Conservation (phyloP, 2,888 invertebrate species). For the Bombylius major region DNA sequence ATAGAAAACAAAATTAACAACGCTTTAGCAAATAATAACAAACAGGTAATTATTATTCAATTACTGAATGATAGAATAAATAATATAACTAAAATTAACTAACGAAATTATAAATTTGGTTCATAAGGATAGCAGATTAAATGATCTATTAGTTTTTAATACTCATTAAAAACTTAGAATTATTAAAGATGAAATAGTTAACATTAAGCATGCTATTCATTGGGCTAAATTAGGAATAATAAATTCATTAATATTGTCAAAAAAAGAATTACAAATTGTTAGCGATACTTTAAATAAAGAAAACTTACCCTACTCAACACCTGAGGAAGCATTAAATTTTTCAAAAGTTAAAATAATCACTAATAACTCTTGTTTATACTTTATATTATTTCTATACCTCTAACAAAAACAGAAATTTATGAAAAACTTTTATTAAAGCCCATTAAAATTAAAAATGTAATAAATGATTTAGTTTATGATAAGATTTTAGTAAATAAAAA, state of each 20-base stretch:
- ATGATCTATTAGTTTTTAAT: constrained; percentile 2
- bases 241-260: constrained; percentile 15
- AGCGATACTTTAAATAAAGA: not conserved
- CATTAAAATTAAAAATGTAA: not conserved
- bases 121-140: not conserved
- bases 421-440: not conserved
- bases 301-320: constrained; percentile 3
- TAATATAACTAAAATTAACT: not conserved
- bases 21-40: constrained; percentile 2
- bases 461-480: not conserved
- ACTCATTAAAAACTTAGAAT: constrained; percentile 11
- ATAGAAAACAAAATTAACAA: constrained; percentile 1
- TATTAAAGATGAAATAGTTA: constrained; percentile 11
- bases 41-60: not conserved
- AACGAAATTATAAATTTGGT: not conserved
- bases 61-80: constrained; percentile 1
- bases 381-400: constrained; percentile 1
- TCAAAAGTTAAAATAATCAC: constrained; percentile 6
- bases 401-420: not conserved
- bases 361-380: not conserved
- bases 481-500: not conserved
- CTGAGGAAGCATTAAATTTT: constrained; percentile 8
- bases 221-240: constrained; percentile 13
- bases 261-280: constrained; percentile 4
- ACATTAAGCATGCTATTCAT: constrained; percentile 12